Percentiles rank a stretch among this genome's conserved stretches.
Conservation (phyloP, 2,888 invertebrate genomes). For the Drosophila paranaensis region DNA sequence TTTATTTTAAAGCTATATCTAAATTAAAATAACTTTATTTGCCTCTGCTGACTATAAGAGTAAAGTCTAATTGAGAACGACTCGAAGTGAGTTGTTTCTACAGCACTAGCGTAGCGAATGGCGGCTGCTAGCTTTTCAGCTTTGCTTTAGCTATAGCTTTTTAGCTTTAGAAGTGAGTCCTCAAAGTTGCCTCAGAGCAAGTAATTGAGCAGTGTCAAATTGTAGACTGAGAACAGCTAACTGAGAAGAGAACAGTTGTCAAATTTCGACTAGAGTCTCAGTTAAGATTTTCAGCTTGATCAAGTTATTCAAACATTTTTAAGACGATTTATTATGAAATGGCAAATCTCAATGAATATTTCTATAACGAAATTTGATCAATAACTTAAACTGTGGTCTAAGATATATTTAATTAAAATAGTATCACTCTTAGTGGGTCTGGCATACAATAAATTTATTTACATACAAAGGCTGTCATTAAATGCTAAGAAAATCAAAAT, state of each 20-base stretch:
- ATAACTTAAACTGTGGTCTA: neutral
- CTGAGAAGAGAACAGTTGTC: neutral
- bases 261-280: neutral
- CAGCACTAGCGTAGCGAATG: no score
- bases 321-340: neutral
- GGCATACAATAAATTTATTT: neutral
- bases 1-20: neutral
- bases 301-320: neutral
- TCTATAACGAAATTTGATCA: neutral
- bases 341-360: neutral
- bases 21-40: neutral
- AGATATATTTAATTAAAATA: neutral
- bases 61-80: no score
- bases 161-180: no score
- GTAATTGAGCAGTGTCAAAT: no score
- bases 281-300: neutral
- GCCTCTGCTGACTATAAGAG: no score
- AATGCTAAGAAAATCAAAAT: neutral
- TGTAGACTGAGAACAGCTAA: neutral
- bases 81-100: no score
- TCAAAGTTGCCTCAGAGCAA: no score
- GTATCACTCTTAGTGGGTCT: neutral
- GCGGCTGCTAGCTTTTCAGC: no score
- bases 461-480: neutral
- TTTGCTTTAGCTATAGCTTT: neutral